Percentiles rank a stretch among this genome's conserved stretches.
Evolutionary conservation across 2,888 invertebrate genomes (phyloP).

Genomic region (Hydrotaea diabolus): DNA sequence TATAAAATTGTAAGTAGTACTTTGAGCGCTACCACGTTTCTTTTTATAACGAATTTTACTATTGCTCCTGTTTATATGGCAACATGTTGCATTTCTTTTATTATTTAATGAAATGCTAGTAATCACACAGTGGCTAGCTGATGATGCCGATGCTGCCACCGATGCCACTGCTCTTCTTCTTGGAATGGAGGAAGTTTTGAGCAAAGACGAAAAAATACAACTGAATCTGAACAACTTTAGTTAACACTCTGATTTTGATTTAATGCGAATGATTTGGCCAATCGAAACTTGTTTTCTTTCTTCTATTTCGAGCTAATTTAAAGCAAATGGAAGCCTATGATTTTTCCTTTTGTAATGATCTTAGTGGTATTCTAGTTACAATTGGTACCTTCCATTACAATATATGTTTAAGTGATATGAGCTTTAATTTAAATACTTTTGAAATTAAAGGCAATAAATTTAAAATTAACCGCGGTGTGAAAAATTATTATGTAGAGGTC

Average conservation of each 20-base stretch:
- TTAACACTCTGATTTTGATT: not conserved
- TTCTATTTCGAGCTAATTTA: not conserved
- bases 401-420: no score
- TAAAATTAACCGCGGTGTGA: no score
- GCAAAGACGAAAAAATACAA: not conserved
- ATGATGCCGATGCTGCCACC: not conserved
- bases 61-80: constrained; percentile 34
- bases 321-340: no score
- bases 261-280: constrained; percentile 19
- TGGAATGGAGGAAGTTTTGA: constrained; percentile 5
- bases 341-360: no score
- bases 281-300: not conserved
- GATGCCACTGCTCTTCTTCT: not conserved
- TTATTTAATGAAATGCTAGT: constrained; percentile 34
- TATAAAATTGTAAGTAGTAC: constrained; percentile 37
- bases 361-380: no score
- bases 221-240: no score
- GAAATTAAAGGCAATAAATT: no score
- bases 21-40: constrained; percentile 17
- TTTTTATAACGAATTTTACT: constrained; percentile 25
- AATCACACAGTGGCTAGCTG: not conserved
- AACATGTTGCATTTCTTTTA: constrained; percentile 35
- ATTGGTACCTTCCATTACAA: no score
- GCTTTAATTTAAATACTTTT: no score
- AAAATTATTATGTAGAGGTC: no score